Evolutionary conservation across 92 coral and sea anemone species (phyloP), one percentile per base, ranked within the genome.

Genomic region (Zoanthus gigantus): DNA sequence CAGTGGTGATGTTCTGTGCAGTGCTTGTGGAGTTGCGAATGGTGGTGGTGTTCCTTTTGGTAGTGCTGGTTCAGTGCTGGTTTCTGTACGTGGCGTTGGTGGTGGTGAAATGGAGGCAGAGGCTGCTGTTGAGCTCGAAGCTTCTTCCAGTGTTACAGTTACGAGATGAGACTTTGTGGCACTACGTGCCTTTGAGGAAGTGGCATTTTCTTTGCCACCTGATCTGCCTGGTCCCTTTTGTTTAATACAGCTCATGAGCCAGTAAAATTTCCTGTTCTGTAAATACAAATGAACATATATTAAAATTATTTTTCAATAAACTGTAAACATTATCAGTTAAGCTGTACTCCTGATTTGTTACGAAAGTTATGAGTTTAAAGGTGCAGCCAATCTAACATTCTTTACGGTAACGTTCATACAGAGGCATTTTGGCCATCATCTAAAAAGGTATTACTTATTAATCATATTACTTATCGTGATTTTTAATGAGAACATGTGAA

Each of bases 401-500:
- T 47, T 47, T 47, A 47, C 69, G 5, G 18, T 85, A 47, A 47
- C 52, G 52, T 47, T 47, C 52, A 47, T 47, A 85, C 89, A 72
- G 89, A 52, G 89, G 89, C 60, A 37, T 74, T 72, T 1, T 85
- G 76, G 89, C 89, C 61, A 85, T 85, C 89, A 74, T 42, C 89
- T 74, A 85, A 75, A 75, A 85, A 66, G 60, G 75, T 85, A 34
- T 60, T 56, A 74, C 60, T 85, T 0, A 37, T 37, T 37, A 17
- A 85, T 85, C 83, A 85, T 85, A 85, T 58, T 57, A 60, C 89
- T 57, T 75, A 85, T 85, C 83, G 74, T 83, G 89, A 85, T 85
- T 74, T 74, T 85, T 85, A 74, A 85, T 85, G 83, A 85, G 76
- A 76, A 72, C 89, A 74, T 85, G 83, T 85, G 89, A 74, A 85